These are phyloP conservation scores for Pissodes strobi DNA, from an alignment of 1,140 invertebrate genomes.

Conservation along the genomic window DNA sequence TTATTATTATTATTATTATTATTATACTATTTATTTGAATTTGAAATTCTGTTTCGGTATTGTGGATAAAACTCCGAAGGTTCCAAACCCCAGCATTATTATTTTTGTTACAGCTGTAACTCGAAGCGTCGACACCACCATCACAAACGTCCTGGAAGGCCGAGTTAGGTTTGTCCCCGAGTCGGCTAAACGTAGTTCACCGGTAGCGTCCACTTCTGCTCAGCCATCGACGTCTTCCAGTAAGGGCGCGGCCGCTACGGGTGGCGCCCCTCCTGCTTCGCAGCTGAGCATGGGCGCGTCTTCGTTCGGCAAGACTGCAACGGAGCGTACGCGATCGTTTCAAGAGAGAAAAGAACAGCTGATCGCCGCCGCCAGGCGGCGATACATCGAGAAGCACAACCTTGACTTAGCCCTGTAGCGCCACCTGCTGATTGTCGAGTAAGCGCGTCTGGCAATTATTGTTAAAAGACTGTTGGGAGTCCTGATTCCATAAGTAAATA, in stretches of 20 bases:
- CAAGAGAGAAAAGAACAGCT: slow-evolving; percentile 78
- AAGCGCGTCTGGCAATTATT: no score
- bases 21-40: no score
- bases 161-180: slow-evolving; percentile 69
- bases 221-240: slow-evolving; percentile 35
- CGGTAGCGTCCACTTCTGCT: slow-evolving; percentile 35
- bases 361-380: slow-evolving; percentile 74
- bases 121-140: slow-evolving; percentile 77
- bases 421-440: no score
- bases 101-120: slow-evolving; percentile 74
- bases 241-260: not conserved
- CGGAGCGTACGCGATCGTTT: slow-evolving; percentile 69
- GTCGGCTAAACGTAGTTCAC: slow-evolving; percentile 13
- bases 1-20: no score
- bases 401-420: slow-evolving; percentile 54
- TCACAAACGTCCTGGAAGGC: slow-evolving; percentile 81
- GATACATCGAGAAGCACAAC: slow-evolving; percentile 80
- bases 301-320: slow-evolving; percentile 66
- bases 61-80: no score
- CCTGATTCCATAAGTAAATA: no score
- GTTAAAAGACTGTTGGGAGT: no score
- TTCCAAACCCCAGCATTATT: no score
- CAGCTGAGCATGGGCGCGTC: slow-evolving; percentile 55
- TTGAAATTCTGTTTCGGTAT: no score
- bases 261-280: slow-evolving; percentile 1